Conservation (phyloP, 2,888 invertebrate species). For the Morinoia aosen region DNA sequence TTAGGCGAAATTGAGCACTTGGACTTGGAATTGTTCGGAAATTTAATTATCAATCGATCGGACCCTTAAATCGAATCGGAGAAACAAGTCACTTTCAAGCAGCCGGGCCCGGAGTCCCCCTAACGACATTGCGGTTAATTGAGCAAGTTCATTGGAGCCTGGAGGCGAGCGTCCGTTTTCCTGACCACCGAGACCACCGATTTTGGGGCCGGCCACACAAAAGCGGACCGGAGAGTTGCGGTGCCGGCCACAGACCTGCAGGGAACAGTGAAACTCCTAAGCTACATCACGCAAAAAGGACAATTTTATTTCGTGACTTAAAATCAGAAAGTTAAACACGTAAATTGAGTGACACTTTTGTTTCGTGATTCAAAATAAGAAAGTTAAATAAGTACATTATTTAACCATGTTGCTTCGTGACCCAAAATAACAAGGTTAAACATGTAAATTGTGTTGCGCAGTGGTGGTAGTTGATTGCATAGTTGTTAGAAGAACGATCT, state of each 20-base stretch:
- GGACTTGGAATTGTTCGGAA: neutral
- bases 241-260: neutral
- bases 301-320: no score
- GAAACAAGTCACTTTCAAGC: neutral
- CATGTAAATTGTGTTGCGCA: no score
- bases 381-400: no score
- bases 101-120: neutral
- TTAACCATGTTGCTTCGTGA: no score
- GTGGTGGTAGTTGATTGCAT: no score
- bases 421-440: no score
- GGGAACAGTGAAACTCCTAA: no score
- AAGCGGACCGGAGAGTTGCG: neutral
- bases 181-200: constrained; percentile 18
- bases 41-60: neutral
- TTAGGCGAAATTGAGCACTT: neutral
- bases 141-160: constrained; percentile 13
- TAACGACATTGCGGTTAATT: constrained; percentile 43
- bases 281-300: no score
- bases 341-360: no score
- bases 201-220: neutral
- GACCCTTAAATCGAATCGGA: constrained; percentile 10
- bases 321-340: no score
- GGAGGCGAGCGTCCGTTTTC: neutral
- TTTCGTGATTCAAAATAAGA: no score
- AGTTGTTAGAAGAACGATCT: no score